Conservation (phyloP, 2,888 invertebrate genomes). For the Dinocampus coccinellae region DNA sequence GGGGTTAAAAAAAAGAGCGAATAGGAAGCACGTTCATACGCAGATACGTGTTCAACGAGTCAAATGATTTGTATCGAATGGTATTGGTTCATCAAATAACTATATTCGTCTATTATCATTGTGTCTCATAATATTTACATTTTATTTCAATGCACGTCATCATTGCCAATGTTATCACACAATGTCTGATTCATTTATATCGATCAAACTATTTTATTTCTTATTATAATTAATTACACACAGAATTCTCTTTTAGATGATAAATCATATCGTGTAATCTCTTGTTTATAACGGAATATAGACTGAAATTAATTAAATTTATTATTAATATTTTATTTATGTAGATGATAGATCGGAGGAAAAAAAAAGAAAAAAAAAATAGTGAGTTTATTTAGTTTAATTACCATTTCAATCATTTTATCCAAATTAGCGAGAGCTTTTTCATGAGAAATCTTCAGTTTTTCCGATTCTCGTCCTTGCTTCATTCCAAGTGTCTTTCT, state of each 20-base stretch:
- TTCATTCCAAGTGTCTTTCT: conserved; percentile 73
- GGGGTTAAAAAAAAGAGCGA: conserved; percentile 25
- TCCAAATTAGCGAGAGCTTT: conserved; percentile 72
- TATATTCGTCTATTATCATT: conserved; percentile 1
- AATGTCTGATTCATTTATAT: conserved; percentile 9
- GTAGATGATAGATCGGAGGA: too few species aligned
- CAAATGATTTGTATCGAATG: conserved; percentile 4
- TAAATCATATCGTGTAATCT: conserved; percentile 67
- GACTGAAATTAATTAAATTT: conserved; percentile 60
- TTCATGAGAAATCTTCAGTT: conserved; percentile 74
- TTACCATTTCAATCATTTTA: conserved; percentile 68
- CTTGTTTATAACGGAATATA: conserved; percentile 68
- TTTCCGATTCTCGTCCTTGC: conserved; percentile 73
- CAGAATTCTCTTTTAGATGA: conserved; percentile 70
- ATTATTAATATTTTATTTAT: not conserved
- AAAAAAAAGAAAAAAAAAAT: not conserved
- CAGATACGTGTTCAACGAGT: conserved; percentile 28
- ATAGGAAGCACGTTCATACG: conserved; percentile 21
- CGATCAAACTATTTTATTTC: not conserved
- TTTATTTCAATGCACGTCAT: conserved; percentile 2
- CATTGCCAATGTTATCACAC: not conserved
- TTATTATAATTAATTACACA: conserved; percentile 54
- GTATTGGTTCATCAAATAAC: conserved; percentile 14
- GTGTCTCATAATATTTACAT: conserved; percentile 19
- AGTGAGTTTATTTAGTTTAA: conserved; percentile 34